Conservation (phyloP, 2,113 vertebrate genomes). For the Tyrannus savana region DNA sequence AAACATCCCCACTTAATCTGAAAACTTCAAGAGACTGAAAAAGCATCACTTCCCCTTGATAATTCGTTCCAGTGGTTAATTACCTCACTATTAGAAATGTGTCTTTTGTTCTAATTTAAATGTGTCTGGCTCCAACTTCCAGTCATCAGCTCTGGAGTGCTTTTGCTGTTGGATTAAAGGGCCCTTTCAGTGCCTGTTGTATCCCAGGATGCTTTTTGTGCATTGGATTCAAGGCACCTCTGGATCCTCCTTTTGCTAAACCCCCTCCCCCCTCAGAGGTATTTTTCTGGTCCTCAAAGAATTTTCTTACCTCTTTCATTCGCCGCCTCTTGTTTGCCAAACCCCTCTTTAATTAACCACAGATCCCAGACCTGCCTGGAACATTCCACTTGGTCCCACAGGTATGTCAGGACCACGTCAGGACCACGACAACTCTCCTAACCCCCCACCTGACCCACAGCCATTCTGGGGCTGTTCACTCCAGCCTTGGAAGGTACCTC, state of each 20-base stretch:
- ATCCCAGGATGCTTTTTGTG: not conserved
- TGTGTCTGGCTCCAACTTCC: not conserved
- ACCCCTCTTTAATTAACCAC: not conserved
- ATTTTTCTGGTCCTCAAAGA: not conserved
- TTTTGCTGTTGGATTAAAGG: not conserved
- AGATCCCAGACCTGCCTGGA: not conserved
- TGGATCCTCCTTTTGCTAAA: not conserved
- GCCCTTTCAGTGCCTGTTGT: not conserved
- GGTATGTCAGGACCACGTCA: fast-evolving
- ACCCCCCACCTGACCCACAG: not conserved
- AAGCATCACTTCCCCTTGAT: slow-evolving; percentile 15
- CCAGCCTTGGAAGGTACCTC: not conserved
- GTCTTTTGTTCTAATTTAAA: slow-evolving; percentile 40
- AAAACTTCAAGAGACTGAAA: slow-evolving; percentile 10
- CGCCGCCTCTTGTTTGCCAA: not conserved
- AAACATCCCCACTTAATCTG: not conserved
- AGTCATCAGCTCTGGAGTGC: not conserved
- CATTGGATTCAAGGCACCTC: not conserved
- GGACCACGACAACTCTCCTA: fast-evolving
- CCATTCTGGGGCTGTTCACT: fast-evolving
- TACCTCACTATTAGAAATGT: slow-evolving; percentile 28
- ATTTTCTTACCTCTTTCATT: not conserved
- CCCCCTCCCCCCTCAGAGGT: not conserved
- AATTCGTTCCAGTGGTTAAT: slow-evolving; percentile 49
- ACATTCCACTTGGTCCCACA: not conserved